These are phyloP conservation scores for Neofelis nebulosa DNA, from an alignment of 2,113 vertebrate species.

Conservation along the genomic window DNA sequence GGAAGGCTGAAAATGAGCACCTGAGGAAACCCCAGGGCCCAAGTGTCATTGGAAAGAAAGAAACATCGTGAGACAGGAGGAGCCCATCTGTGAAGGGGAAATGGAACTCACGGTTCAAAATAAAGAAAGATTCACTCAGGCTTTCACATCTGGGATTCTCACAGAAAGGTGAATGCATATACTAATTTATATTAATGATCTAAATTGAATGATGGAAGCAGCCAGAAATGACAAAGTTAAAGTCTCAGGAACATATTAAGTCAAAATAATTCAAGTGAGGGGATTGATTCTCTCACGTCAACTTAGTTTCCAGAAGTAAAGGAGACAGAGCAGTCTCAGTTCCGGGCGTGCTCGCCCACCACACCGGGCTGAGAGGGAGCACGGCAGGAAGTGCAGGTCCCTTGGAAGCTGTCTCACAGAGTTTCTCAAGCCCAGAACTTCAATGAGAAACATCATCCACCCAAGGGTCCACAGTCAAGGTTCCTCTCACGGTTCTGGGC, in stretches of 20 bases:
- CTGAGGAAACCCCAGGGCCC: fast-evolving
- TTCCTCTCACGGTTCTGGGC: neutral
- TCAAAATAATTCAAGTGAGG: constrained; percentile 10
- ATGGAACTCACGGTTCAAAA: neutral
- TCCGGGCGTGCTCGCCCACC: neutral
- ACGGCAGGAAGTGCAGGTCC: neutral
- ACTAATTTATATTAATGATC: neutral
- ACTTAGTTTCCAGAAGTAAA: neutral
- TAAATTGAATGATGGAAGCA: neutral
- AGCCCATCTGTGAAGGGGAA: neutral
- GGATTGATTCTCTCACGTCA: neutral
- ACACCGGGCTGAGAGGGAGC: neutral
- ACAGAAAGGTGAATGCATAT: neutral
- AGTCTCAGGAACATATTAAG: neutral
- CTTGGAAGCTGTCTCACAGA: neutral
- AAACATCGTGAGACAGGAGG: fast-evolving
- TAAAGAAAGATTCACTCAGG: neutral
- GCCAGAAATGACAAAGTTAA: neutral
- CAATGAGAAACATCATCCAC: neutral
- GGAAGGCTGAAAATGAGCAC: fast-evolving
- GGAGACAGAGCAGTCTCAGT: neutral
- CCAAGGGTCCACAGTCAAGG: neutral
- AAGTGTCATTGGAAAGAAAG: neutral
- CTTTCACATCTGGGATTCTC: neutral
- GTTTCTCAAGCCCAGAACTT: neutral